Conservation (phyloP, 2,888 invertebrate genomes). For the Parnassius mnemosyne region DNA sequence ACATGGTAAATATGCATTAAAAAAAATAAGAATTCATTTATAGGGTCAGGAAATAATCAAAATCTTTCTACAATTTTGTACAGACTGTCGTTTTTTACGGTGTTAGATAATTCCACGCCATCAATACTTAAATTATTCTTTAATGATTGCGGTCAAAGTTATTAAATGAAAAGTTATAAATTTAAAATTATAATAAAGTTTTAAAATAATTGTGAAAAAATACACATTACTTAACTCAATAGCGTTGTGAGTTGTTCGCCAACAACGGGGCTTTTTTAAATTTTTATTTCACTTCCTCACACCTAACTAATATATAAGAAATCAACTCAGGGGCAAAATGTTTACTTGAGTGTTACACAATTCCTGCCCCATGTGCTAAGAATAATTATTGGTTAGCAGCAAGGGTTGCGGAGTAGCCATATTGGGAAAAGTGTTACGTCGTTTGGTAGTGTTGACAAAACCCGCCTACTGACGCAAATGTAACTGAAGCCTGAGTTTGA, state of each 20-base stretch:
- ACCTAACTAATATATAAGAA: slow-evolving; percentile 5
- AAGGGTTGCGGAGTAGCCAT: slow-evolving; percentile 66
- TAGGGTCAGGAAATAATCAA: too few relatives aligned
- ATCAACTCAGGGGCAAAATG: slow-evolving; percentile 19
- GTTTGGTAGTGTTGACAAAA: slow-evolving; percentile 70
- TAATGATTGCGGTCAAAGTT: too few relatives aligned
- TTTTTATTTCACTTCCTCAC: not conserved
- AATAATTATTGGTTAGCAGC: slow-evolving; percentile 61
- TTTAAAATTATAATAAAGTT: too few relatives aligned
- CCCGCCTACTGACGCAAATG: slow-evolving; percentile 70
- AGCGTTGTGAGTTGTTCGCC: not conserved
- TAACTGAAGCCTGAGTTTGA: slow-evolving; percentile 43
- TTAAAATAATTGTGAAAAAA: too few relatives aligned
- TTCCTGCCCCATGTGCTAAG: slow-evolving; percentile 40
- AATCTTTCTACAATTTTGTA: too few relatives aligned
- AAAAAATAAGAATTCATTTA: too few relatives aligned
- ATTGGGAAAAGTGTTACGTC: slow-evolving; percentile 72
- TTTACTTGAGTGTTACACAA: slow-evolving; percentile 27
- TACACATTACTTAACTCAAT: too few relatives aligned
- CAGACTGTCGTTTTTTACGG: too few relatives aligned
- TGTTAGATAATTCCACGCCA: too few relatives aligned
- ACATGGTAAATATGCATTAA: too few relatives aligned
- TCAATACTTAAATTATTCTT: too few relatives aligned
- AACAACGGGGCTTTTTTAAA: not conserved
- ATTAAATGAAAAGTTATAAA: too few relatives aligned